phyloP scores from a whole-genome alignment of 2,888 invertebrate species.

The Agriotes lineatus region DNA sequence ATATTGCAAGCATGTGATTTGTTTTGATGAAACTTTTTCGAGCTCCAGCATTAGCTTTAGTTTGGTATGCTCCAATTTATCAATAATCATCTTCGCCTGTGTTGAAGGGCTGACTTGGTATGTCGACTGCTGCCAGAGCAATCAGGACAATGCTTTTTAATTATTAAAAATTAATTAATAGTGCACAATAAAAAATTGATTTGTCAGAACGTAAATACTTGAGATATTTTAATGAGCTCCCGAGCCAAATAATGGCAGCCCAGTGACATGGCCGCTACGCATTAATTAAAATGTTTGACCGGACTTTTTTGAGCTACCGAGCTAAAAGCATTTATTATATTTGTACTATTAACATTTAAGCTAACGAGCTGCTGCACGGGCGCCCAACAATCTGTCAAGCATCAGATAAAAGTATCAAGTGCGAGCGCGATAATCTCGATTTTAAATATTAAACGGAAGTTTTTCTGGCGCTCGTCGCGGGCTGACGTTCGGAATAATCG shows the following conservation, averaged over 20 bases:
- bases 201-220: neutral
- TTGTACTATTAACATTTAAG: constrained; percentile 33
- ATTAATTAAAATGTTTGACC: constrained; percentile 23
- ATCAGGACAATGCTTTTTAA: no score
- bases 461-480: constrained; percentile 20
- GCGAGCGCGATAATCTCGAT: constrained; percentile 27
- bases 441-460: constrained; percentile 36
- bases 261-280: neutral
- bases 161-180: neutral
- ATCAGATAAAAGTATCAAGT: constrained; percentile 38
- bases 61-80: no score
- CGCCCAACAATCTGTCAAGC: constrained; percentile 34
- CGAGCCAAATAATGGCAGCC: neutral
- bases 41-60: no score
- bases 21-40: no score
- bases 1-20: no score
- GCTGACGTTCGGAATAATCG: constrained; percentile 45
- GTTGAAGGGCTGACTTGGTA: no score
- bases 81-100: no score
- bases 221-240: neutral
- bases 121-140: no score
- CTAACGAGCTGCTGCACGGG: constrained; percentile 30
- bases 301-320: constrained; percentile 6
- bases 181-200: no score
- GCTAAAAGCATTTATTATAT: constrained; percentile 30